phyloP scores from a whole-genome alignment of 2,113 vertebrate genomes.

The Pelecanus crispus region DNA sequence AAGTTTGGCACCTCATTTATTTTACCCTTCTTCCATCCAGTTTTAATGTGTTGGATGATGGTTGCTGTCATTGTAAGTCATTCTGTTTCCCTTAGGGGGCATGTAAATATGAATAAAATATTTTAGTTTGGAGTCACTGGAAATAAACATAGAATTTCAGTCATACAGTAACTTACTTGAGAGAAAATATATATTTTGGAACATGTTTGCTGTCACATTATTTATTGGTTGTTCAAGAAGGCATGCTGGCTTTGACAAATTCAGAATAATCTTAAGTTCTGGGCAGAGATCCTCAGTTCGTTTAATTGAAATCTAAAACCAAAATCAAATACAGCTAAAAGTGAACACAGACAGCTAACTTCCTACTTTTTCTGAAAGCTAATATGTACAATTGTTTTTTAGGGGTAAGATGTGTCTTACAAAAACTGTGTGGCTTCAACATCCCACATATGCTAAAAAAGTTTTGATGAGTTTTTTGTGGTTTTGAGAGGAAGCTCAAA shows the following conservation, averaged over 20 bases:
- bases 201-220: neutral
- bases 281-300: neutral
- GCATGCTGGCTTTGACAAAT: neutral
- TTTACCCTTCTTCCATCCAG: neutral
- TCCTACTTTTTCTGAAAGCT: neutral
- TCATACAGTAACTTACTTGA: neutral
- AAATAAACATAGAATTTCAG: neutral
- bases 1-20: neutral
- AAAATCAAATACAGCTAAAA: neutral
- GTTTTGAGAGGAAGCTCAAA: neutral
- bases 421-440: neutral
- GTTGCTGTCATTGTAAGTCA: neutral
- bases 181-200: neutral
- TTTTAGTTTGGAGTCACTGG: neutral
- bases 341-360: neutral
- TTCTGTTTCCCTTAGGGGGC: neutral
- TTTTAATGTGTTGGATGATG: neutral
- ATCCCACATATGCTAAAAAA: neutral
- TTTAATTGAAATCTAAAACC: neutral
- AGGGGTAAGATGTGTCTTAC: neutral
- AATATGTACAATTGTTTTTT: neutral
- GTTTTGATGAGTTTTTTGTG: neutral
- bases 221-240: neutral
- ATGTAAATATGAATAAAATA: neutral
- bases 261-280: neutral